Conservation (phyloP, 2,113 vertebrate species). For the Aphyosemion australe region DNA sequence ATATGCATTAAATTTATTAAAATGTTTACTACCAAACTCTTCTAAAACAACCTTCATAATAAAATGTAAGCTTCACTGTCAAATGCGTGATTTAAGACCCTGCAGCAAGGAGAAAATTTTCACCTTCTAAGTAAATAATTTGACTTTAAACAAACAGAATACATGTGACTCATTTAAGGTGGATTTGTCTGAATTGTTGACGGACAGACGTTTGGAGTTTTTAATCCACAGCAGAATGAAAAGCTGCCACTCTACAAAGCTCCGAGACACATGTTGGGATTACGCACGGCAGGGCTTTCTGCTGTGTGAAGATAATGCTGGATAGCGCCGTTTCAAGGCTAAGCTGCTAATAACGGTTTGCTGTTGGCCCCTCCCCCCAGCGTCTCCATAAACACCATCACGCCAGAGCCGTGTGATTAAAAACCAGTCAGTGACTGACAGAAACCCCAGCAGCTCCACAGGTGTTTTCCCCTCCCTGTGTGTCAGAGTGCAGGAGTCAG, state of each 20-base stretch:
- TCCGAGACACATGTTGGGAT: conserved; percentile 43
- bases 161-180: background rate
- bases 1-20: too few species aligned
- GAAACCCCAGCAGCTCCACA: conserved; percentile 2
- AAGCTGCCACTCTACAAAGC: conserved; percentile 24
- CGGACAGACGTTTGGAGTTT: too few species aligned
- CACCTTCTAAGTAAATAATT: background rate
- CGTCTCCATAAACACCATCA: conserved; percentile 25
- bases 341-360: conserved; percentile 10
- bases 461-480: conserved; percentile 13
- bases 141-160: background rate
- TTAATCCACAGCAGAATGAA: conserved; percentile 8
- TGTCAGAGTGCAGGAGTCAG: conserved; percentile 51
- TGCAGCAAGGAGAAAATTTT: background rate
- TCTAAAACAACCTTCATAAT: too few species aligned
- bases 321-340: conserved; percentile 55
- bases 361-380: conserved; percentile 13
- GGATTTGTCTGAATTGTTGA: background rate
- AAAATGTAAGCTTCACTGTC: background rate
- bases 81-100: background rate
- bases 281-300: conserved; percentile 29
- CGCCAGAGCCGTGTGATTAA: conserved; percentile 36
- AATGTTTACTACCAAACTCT: too few species aligned
- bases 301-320: conserved; percentile 52
- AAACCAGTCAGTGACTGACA: conserved; percentile 13